Evolutionary conservation across 1,140 invertebrate species (phyloP).

Genomic region (Chrysoperla carnea): DNA sequence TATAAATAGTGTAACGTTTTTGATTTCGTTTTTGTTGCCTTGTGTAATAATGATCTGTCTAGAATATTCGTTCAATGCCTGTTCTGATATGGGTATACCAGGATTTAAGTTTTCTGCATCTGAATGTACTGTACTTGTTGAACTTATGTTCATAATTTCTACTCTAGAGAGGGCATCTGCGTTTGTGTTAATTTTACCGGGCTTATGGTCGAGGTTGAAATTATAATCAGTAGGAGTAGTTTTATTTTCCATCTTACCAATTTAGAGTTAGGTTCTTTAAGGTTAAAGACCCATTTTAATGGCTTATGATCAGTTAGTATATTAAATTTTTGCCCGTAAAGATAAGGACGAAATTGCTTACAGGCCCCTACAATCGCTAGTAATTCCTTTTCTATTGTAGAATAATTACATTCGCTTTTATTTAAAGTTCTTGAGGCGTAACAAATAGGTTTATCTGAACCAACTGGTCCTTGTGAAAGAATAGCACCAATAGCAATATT

Average conservation of each 20-base stretch:
- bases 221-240: slow-evolving; percentile 21
- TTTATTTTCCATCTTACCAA: slow-evolving; percentile 28
- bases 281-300: slow-evolving; percentile 9
- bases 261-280: slow-evolving; percentile 23
- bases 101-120: slow-evolving; percentile 1
- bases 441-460: slow-evolving; percentile 3
- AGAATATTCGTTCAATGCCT: background rate
- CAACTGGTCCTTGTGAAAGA: slow-evolving; percentile 2
- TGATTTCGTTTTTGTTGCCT: background rate
- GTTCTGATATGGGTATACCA: background rate
- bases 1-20: background rate
- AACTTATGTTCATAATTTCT: slow-evolving; percentile 8
- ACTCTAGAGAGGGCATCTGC: slow-evolving; percentile 18
- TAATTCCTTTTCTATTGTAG: slow-evolving; percentile 4
- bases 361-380: slow-evolving; percentile 19
- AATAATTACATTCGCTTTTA: background rate
- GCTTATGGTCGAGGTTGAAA: slow-evolving; percentile 16
- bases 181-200: slow-evolving; percentile 17
- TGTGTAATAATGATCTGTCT: background rate
- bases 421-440: slow-evolving; percentile 1
- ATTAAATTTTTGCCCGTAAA: slow-evolving; percentile 13
- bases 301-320: slow-evolving; percentile 22
- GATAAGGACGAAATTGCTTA: slow-evolving; percentile 19
- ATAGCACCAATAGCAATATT: slow-evolving; percentile 4
- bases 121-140: background rate